Evolutionary conservation across 2,797 vertebrate genomes (phyloP).

Genomic region (Synanceia verrucosa): DNA sequence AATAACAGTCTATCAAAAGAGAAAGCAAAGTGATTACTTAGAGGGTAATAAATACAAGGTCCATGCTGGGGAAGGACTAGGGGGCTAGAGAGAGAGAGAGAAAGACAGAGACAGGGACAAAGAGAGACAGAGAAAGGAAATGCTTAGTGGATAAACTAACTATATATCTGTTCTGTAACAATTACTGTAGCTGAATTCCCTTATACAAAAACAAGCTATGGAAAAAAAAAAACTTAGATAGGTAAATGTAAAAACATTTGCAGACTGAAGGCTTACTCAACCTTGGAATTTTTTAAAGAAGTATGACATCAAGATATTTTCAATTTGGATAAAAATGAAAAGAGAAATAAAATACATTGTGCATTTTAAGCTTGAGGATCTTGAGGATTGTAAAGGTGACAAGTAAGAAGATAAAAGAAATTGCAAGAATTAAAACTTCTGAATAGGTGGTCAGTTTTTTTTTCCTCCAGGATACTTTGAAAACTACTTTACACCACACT

Average conservation of each 20-base stretch:
- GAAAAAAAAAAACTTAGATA: not conserved
- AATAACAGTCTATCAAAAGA: slow-evolving; percentile 85
- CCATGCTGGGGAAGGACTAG: slow-evolving; percentile 74
- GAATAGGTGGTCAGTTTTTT: not conserved
- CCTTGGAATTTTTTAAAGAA: slow-evolving; percentile 45
- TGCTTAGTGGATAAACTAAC: slow-evolving; percentile 17
- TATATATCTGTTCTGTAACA: slow-evolving; percentile 42
- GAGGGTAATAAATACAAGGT: slow-evolving; percentile 82
- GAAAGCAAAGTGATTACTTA: slow-evolving; percentile 84
- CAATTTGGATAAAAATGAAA: slow-evolving; percentile 16
- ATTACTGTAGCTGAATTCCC: slow-evolving; percentile 11
- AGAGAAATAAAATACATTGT: not conserved
- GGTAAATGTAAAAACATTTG: not conserved
- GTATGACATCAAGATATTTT: slow-evolving; percentile 23
- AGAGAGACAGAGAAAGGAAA: slow-evolving; percentile 44
- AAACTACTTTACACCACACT: slow-evolving; percentile 35
- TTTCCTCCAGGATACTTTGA: slow-evolving; percentile 16
- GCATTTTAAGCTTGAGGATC: slow-evolving; percentile 27
- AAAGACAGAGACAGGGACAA: slow-evolving; percentile 47
- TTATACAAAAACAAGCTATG: not conserved
- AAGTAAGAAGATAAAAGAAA: slow-evolving; percentile 33
- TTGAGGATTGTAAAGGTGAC: slow-evolving; percentile 54
- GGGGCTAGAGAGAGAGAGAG: slow-evolving; percentile 43
- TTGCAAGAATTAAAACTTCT: slow-evolving; percentile 27
- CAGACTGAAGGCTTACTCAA: slow-evolving; percentile 20